phyloP scores from a whole-genome alignment of 2,888 invertebrate species.

The Dermolepida albohirtum region DNA sequence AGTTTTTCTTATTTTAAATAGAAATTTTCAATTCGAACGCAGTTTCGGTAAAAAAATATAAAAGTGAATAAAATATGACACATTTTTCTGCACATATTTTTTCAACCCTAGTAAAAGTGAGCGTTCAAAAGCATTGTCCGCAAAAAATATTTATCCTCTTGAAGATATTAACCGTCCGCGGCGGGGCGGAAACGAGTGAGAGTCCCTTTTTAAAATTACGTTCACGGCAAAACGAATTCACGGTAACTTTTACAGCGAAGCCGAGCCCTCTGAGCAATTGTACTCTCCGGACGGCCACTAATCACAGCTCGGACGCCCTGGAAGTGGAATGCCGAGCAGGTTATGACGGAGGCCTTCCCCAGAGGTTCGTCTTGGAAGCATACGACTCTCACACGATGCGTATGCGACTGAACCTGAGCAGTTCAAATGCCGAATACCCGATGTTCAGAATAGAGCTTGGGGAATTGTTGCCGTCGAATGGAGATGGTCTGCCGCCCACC shows the following conservation, averaged over 20 bases:
- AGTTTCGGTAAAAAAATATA: no score
- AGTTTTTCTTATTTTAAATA: no score
- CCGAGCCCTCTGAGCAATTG: conserved; percentile 88
- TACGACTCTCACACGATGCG: conserved; percentile 80
- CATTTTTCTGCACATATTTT: no score
- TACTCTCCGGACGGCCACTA: conserved; percentile 78
- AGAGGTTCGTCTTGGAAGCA: conserved; percentile 86
- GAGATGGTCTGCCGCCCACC: conserved; percentile 68
- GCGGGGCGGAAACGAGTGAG: conserved; percentile 2
- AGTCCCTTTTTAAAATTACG: conserved; percentile 28
- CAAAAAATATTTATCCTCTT: conserved; percentile 21
- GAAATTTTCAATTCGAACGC: no score
- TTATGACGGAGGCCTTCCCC: conserved; percentile 90
- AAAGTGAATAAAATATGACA: no score
- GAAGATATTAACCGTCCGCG: conserved; percentile 23
- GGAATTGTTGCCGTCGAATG: conserved; percentile 70
- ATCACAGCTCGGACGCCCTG: conserved; percentile 71
- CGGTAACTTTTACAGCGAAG: conserved; percentile 70
- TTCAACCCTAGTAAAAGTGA: no score
- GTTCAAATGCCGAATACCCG: conserved; percentile 70
- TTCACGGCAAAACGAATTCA: conserved; percentile 12
- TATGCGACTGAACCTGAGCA: conserved; percentile 77
- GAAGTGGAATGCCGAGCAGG: conserved; percentile 89
- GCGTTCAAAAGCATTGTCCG: neutral
- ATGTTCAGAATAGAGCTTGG: conserved; percentile 74